Conservation (phyloP, 2,113 vertebrate genomes). For the Hippocampus abdominalis region DNA sequence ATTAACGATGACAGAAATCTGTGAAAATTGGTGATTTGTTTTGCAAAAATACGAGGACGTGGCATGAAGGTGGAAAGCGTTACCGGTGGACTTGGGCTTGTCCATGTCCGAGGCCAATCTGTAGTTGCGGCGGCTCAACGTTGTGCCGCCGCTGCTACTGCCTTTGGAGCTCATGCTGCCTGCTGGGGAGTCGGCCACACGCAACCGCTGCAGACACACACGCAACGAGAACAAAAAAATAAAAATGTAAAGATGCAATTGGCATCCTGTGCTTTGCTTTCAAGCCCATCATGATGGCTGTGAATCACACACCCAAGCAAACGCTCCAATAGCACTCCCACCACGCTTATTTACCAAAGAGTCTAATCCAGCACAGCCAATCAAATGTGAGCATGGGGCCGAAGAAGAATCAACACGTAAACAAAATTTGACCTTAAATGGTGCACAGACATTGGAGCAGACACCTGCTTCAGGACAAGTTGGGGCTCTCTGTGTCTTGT, state of each 20-base stretch:
- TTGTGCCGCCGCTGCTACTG: conserved; percentile 73
- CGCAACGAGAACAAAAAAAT: background rate
- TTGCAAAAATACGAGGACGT: background rate
- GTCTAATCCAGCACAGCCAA: background rate
- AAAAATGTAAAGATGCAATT: background rate
- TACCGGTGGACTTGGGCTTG: conserved; percentile 84
- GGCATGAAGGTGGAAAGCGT: background rate
- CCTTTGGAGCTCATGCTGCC: conserved; percentile 85
- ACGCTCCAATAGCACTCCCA: background rate
- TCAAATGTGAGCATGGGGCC: background rate
- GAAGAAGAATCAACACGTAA: too few species aligned
- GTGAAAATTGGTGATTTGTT: background rate
- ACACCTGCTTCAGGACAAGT: background rate
- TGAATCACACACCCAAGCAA: background rate
- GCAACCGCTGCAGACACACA: conserved; percentile 16
- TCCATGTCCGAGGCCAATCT: conserved; percentile 83
- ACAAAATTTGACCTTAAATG: too few species aligned
- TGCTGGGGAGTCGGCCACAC: conserved; percentile 12
- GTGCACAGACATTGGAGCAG: background rate
- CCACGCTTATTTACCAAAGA: background rate
- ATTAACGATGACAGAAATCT: too few species aligned
- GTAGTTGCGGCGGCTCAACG: conserved; percentile 84
- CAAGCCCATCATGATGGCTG: too few species aligned
- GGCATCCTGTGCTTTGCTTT: too few species aligned
- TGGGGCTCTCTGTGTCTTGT: too few species aligned